A percentile compares a stretch with the other conserved stretches of the same genome.
Conservation (phyloP, 2,888 invertebrate species). For the Drosophila mimica region DNA sequence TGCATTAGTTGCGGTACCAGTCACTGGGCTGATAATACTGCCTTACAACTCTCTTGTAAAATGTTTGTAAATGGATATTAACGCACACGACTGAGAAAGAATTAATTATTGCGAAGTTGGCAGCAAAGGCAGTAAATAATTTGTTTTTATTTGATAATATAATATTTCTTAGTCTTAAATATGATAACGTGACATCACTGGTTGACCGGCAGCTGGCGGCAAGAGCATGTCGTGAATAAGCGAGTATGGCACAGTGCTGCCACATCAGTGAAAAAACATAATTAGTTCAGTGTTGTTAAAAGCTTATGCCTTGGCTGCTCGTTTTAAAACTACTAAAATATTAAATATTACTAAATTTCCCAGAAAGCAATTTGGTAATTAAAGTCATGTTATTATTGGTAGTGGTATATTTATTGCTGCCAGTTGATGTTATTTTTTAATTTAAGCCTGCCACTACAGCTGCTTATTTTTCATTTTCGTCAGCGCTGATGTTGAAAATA, state of each 20-base stretch:
- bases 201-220: background rate
- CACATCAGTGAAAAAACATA: background rate
- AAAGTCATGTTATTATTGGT: background rate
- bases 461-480: slow-evolving; percentile 42
- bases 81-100: too few relatives aligned
- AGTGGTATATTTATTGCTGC: background rate
- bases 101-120: background rate
- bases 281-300: slow-evolving; percentile 10
- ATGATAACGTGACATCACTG: slow-evolving; percentile 16
- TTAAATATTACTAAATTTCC: background rate
- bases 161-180: background rate
- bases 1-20: background rate
- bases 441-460: slow-evolving; percentile 10
- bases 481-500: slow-evolving; percentile 36
- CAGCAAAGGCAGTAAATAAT: background rate
- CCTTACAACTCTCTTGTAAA: background rate
- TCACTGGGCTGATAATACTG: background rate
- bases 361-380: background rate
- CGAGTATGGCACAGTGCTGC: slow-evolving; percentile 10
- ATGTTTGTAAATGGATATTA: background rate
- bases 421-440: slow-evolving; percentile 38
- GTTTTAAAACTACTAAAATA: background rate
- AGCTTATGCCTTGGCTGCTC: background rate
- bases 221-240: background rate
- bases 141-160: background rate